Percentiles rank a stretch among this genome's conserved stretches.
Conservation (phyloP, 2,888 invertebrate genomes). For the Rutpela maculata region DNA sequence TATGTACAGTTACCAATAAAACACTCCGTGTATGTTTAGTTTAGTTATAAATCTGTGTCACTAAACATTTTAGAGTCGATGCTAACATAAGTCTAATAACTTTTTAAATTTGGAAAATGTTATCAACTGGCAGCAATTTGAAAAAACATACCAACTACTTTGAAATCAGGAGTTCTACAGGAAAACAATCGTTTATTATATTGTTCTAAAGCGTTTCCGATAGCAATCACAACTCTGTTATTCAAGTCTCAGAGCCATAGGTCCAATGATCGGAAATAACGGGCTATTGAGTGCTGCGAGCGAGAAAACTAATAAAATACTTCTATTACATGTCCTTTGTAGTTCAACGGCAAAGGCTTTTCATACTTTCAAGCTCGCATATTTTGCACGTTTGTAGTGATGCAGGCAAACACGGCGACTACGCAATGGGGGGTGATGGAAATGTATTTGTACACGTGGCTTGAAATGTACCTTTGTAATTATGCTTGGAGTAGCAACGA, state of each 20-base stretch:
- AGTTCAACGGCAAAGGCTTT: neutral
- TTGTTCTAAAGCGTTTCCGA: neutral
- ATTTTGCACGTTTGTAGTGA: neutral
- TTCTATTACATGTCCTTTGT: neutral
- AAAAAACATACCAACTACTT: too few species aligned
- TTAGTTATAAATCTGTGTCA: too few species aligned
- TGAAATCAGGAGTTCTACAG: too few species aligned
- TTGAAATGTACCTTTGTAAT: neutral
- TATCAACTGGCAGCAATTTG: too few species aligned
- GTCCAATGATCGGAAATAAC: neutral
- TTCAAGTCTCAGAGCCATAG: neutral
- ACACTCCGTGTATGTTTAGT: too few species aligned
- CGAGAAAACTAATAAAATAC: neutral
- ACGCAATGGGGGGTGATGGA: too few species aligned
- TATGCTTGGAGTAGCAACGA: neutral
- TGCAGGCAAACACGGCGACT: neutral
- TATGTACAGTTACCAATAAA: too few species aligned
- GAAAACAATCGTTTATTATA: neutral
- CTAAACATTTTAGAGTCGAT: too few species aligned
- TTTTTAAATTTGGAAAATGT: too few species aligned
- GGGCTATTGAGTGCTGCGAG: neutral
- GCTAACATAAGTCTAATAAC: too few species aligned
- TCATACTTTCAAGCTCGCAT: neutral
- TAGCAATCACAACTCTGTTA: neutral
- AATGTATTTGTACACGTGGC: neutral